Evolutionary conservation across 2,797 vertebrate species (phyloP), one percentile per base, ranked within the genome.

Genomic region (Nyctibius grandis): DNA sequence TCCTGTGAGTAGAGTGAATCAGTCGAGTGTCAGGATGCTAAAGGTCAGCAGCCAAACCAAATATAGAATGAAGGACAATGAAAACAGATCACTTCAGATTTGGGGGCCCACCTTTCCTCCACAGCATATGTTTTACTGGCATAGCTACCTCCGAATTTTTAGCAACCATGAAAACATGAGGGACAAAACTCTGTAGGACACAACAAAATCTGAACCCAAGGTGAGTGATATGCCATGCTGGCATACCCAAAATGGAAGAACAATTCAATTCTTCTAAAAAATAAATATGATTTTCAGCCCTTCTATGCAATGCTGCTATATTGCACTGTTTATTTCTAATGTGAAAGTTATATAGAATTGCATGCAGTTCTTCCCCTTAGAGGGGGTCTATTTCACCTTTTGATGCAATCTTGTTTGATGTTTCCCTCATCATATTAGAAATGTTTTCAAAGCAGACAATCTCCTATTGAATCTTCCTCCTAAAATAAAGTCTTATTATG

Each of bases 351-450:
- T 8, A 57, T 6, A 60, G 89, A 89, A 82, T 50, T 93, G 34
- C n/a, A 70, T 3, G 2, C 31, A 36, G 56, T 23, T 88, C 47
- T 85, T 74, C 29, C 75, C 78, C 60, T 77, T 77, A 67, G n/a
- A 68, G 59, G 59, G 72, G 31, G 26, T 83, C 44, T 44, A 18
- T 75, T 95, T 93, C 86, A 97, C 95, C 86, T 93, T 95, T 83
- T 96, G 86, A 96, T 96, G 88, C 92, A 75, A 94, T 85, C 64
- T 82, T 57, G 7, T 95, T 87, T 93, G 93, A 92, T 93, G 77
- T 65, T 92, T 87, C 56, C 40, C 28, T 85, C 72, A 50, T 53
- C 34, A 16, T 89, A 85, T 85, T 61, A 83, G 78, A 92, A 87
- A 91, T 64, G 48, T 88, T 96, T 92, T 85, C 88, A 85, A 87